Percentiles rank a stretch among this genome's conserved stretches.
These are phyloP conservation scores for Chironomus riparius DNA, from an alignment of 2,888 invertebrate genomes.

Conservation along the genomic window DNA sequence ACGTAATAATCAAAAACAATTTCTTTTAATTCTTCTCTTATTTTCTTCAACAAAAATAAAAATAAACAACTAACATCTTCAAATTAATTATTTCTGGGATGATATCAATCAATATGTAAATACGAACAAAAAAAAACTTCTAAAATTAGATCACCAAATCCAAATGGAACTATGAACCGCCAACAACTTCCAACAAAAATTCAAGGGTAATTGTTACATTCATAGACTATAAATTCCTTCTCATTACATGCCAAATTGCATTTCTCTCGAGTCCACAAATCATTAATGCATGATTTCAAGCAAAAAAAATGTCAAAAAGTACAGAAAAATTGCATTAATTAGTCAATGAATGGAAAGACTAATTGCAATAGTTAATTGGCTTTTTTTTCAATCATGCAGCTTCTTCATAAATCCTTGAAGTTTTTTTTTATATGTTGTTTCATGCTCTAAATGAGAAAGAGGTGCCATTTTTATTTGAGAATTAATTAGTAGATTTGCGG, in stretches of 20 bases:
- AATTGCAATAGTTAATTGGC: not conserved
- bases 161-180: constrained; percentile 23
- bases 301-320: no score
- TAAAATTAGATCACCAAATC: constrained; percentile 20
- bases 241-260: not conserved
- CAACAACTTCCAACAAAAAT: constrained; percentile 39
- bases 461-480: no score
- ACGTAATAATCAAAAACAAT: not conserved
- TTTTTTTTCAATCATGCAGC: not conserved
- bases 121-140: not conserved
- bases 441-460: no score
- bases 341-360: not conserved
- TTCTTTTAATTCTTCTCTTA: not conserved
- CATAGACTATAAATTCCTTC: not conserved
- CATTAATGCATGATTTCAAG: not conserved
- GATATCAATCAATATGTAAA: not conserved
- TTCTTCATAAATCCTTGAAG: not conserved
- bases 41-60: not conserved
- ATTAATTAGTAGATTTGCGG: no score
- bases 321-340: not conserved
- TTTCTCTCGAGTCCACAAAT: not conserved
- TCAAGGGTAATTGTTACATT: constrained; percentile 38
- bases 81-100: constrained; percentile 10
- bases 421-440: not conserved
- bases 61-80: not conserved